Base-by-base conservation (phyloP, 2,888 invertebrate genomes). In the Drosophila ustulata region DNA sequence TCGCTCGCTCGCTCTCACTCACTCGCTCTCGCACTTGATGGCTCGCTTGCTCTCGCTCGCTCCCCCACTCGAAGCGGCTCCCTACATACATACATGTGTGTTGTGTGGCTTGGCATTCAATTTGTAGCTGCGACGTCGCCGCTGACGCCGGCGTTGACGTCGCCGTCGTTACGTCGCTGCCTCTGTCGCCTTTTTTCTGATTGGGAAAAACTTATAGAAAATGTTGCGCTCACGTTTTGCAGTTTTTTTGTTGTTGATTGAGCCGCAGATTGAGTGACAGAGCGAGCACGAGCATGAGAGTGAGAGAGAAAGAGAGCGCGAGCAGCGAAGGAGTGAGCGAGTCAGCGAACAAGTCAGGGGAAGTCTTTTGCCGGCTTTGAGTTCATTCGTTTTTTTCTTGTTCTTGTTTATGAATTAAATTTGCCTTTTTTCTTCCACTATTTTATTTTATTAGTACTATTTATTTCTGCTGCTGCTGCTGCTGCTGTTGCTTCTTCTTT, bases 161-260 rank as follows among this genome's bases (percentile, higher is more conserved):
- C 39, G 57, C 45, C 39, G 6, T 39, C 45, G 47, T 41, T 18
- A 66, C 56, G 28, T 62, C 30, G 39, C 66, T 62, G 71, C 55
- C 78, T 66, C 77, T 75, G 70, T 78, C 76, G 80, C 75, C 78
- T 81, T 87, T 75, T 78, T 85, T 85, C 81, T 82, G 88, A 84
- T 89, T 87, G 89, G 85, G 80, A 80, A 86, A 80, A 87, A 89
- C 85, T 82, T 88, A 87, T 89, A 85, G 87, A 83, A 80, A 81
- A 79, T 78, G 75, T 62, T 79, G 69, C 69, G 74, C 75, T 81
- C 78, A 57, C 74, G 61, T 47, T 71, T 66, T 59, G 62, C 64
- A 59, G 51, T 52, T 66, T 56, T 64, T 70, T 63, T 66, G 1
- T 70, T 67, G 65, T 66, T 62, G 62, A 84, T 84, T 84, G 89